Evolutionary conservation across 1,140 invertebrate genomes (phyloP), one percentile per base, ranked within the genome.

Genomic region (Hylaeus anthracinus): DNA sequence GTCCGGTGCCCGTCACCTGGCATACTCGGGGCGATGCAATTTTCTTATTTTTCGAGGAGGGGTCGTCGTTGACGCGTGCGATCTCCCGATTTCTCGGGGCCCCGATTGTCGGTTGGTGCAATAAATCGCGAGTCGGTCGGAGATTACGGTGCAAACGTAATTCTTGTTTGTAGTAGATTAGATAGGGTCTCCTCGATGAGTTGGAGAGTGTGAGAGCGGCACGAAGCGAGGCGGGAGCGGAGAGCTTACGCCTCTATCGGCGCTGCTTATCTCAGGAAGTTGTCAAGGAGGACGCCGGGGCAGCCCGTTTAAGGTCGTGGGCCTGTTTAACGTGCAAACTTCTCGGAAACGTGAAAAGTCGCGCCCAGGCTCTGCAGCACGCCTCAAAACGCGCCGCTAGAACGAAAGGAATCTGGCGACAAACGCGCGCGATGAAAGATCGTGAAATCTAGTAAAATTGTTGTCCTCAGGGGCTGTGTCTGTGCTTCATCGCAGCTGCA

Each of bases 91-190:
- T 75, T 67, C 45, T 37, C 72, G 45, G 37, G 72, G 53, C 39
- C 51, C 41, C 60, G n/a, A 6, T 51, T 51, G 43, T 14, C 45
- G 56, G 14, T n/a, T 9, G 37, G 76, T 26, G 77, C 91, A 92
- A 92, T 92, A 92, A 92, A 92, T 92, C 88, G 90, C 86, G 80
- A 82, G 78, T 61, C 79, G 60, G 80, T 80, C 82, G 72, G 84
- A 91, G 92, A 92, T 93, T 93, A 90, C 90, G 87, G 85, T 88
- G 88, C 90, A 87, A 91, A 91, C 91, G 90, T 92, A 92, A 92
- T 91, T 93, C 92, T 93, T 92, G 91, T 92, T 92, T 92, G 91
- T 93, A 92, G 90, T 91, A 92, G 92, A 93, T 93, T 92, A 93
- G 92, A 92, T 91, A 90, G 84, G 64, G 65, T 39, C 43, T 45